These are phyloP conservation scores for Thymelicus acteon DNA, from an alignment of 2,888 invertebrate genomes.

Conservation along the genomic window DNA sequence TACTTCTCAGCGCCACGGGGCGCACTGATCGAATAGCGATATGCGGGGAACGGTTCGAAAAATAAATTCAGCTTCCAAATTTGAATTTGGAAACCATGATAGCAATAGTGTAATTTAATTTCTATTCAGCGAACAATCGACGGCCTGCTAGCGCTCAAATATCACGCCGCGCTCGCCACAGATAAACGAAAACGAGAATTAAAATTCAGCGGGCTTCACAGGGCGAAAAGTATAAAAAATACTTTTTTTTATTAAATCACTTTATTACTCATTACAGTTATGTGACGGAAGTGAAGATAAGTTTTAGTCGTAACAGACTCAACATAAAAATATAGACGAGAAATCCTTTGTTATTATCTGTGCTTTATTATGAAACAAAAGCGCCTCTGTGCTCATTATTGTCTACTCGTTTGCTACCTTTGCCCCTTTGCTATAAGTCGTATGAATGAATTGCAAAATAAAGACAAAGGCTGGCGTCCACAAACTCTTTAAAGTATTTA, in stretches of 20 bases:
- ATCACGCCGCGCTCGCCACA: constrained; percentile 18
- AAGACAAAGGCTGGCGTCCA: neutral
- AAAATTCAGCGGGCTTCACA: constrained; percentile 15
- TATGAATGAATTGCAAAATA: constrained; percentile 6
- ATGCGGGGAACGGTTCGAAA: constrained; percentile 49
- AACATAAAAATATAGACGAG: constrained; percentile 7
- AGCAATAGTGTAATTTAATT: constrained; percentile 37
- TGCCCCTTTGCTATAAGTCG: constrained; percentile 3
- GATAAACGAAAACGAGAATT: constrained; percentile 15
- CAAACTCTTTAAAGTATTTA: neutral
- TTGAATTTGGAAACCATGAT: constrained; percentile 45
- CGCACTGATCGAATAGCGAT: constrained; percentile 73
- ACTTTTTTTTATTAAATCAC: neutral
- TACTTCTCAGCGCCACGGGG: constrained; percentile 60
- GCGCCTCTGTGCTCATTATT: constrained; percentile 25
- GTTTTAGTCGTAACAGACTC: neutral
- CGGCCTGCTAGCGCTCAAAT: constrained; percentile 17
- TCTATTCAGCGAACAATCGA: constrained; percentile 36
- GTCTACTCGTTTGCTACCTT: constrained; percentile 17
- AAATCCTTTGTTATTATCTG: constrained; percentile 11
- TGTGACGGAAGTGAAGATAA: constrained; percentile 6
- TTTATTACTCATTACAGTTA: neutral
- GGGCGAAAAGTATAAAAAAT: neutral
- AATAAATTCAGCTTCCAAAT: constrained; percentile 49
- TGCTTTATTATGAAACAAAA: constrained; percentile 21